Evolutionary conservation across 2,888 invertebrate species (phyloP).

Genomic region (Chromoteleia sp.): DNA sequence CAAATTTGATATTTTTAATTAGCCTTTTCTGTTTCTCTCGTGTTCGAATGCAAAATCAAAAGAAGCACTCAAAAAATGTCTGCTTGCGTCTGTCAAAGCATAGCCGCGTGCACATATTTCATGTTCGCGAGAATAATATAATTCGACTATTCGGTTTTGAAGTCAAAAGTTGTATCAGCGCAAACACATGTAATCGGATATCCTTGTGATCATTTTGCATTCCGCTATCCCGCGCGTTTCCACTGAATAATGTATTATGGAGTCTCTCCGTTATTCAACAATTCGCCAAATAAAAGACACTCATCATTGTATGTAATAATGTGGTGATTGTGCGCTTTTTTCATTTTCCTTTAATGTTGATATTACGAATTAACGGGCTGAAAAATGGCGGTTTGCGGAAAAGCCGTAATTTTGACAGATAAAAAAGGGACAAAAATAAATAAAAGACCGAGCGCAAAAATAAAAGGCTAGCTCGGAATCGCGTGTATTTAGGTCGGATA

Average conservation of each 20-base stretch:
- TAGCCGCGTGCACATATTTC: constrained; percentile 21
- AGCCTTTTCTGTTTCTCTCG: too few species aligned
- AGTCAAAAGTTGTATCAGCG: constrained; percentile 55
- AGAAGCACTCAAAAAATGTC: constrained; percentile 5
- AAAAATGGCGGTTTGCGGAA: too few species aligned
- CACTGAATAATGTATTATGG: constrained; percentile 49
- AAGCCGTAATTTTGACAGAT: too few species aligned
- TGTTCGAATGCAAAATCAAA: constrained; percentile 5
- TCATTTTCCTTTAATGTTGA: too few species aligned
- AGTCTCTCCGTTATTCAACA: constrained; percentile 19
- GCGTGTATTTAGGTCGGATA: too few species aligned
- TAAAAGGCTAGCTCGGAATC: too few species aligned
- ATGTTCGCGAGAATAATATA: constrained; percentile 45
- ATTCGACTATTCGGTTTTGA: constrained; percentile 44
- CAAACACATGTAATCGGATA: constrained; percentile 54
- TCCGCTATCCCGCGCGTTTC: constrained; percentile 6
- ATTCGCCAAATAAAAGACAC: constrained; percentile 35
- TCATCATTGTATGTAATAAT: not conserved
- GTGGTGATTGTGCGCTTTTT: not conserved
- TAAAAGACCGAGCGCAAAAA: too few species aligned
- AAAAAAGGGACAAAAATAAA: too few species aligned
- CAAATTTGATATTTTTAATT: too few species aligned
- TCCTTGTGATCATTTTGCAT: constrained; percentile 47
- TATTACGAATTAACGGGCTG: not conserved
- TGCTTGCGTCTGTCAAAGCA: constrained; percentile 22